Base-by-base conservation (phyloP, 2,888 invertebrate genomes). In the Plutella xylostella region DNA sequence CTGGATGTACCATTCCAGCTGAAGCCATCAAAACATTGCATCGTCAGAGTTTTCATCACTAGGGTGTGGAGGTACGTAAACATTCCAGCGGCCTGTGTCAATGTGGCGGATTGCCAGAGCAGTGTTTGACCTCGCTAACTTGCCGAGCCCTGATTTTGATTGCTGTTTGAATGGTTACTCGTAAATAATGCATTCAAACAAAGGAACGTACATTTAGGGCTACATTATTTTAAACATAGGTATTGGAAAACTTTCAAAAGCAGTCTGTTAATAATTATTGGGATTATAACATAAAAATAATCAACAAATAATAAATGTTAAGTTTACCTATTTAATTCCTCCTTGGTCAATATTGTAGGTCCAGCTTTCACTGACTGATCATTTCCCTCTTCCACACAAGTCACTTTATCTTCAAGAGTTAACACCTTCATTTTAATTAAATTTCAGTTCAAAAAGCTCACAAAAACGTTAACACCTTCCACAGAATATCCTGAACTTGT, bases 321-420 rank as follows among this genome's bases (percentile, higher is more conserved):
- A 15, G 56, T 50, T 53, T 60, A 80, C 82, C 73, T 79, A 62
- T 82, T 82, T 14, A 82, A 57, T 61, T 80, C 80, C 58, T 82
- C 80, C 48, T 75, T 82, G 34, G 67, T 72, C 38, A 68, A 51
- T 48, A 72, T 77, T 44, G 62, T 56, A 11, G 60, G 53, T 37
- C 66, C 68, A 35, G 62, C 62, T 38, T 66, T 71, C 40, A 79
- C 75, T 11, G 69, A 67, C 2, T 80, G 76, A 48, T 79, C 78
- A 49, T 73, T 76, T 19, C 64, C 72, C 42, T 63, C 64, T 15
- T 71, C 74, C 45, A 78, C 77, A 63, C 64, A 65, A 30, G 65
- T 65, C 46, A 79, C 76, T 54, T 78, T 73, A 49, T 79, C 74
- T 53, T 65, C 67, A 46, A 67, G 75, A 15, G 69, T 66, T 46